Evolutionary conservation across 2,797 vertebrate genomes (phyloP).

Genomic region (Gobionotothen gibberifrons): DNA sequence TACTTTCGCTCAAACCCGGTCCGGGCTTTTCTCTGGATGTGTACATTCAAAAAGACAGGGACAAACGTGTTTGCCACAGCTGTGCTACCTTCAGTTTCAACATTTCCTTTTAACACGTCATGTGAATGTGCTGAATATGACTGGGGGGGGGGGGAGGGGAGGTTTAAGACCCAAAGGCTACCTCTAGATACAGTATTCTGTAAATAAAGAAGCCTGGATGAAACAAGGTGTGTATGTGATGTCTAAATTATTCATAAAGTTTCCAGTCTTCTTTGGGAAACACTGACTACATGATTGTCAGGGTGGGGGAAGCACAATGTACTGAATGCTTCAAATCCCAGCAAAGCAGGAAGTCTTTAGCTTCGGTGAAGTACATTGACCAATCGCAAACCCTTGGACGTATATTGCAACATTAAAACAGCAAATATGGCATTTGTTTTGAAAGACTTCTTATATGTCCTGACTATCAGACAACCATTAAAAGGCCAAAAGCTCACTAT

Average conservation of each 20-base stretch:
- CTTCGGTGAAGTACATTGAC: constrained; percentile 10
- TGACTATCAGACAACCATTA: neutral
- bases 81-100: constrained; percentile 52
- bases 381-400: constrained; percentile 18
- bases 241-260: constrained; percentile 41
- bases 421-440: constrained; percentile 14
- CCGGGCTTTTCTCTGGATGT: constrained; percentile 64
- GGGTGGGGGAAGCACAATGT: neutral
- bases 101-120: constrained; percentile 23
- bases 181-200: constrained; percentile 40
- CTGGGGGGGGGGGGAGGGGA: neutral
- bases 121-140: constrained; percentile 40
- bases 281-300: constrained; percentile 36
- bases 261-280: constrained; percentile 9
- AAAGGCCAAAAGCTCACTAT: constrained; percentile 26
- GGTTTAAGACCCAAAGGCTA: constrained; percentile 39
- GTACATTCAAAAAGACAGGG: constrained; percentile 55
- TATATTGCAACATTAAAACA: constrained; percentile 40
- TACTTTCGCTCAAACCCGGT: constrained; percentile 48
- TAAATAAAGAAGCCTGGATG: constrained; percentile 15
- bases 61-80: neutral
- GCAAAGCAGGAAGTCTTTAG: constrained; percentile 37
- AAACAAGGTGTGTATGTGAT: constrained; percentile 21
- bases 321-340: constrained; percentile 21
- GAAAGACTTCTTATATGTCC: constrained; percentile 2